A percentile compares a stretch with the other conserved stretches of the same genome.
phyloP scores from a whole-genome alignment of 2,888 invertebrate genomes.

The Eretmocerus hayati region DNA sequence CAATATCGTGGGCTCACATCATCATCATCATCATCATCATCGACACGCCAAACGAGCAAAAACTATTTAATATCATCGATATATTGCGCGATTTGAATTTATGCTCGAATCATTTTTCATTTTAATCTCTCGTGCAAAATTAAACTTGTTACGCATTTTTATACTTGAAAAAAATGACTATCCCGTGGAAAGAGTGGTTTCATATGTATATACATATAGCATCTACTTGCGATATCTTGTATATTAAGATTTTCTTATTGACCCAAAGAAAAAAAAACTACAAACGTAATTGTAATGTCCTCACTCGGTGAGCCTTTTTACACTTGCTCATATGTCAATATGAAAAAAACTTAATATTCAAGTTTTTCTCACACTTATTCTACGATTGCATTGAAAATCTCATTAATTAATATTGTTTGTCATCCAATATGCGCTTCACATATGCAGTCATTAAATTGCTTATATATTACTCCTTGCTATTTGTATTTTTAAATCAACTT shows the following conservation, averaged over 20 bases:
- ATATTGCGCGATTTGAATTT: slow-evolving; percentile 1
- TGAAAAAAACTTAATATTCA: slow-evolving; percentile 17
- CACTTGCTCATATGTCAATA: background rate
- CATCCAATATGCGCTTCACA: background rate
- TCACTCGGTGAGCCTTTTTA: background rate
- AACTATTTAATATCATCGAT: slow-evolving; percentile 3
- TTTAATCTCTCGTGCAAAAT: too few relatives aligned
- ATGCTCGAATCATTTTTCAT: slow-evolving; percentile 11
- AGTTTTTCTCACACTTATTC: background rate
- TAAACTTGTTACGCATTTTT: too few relatives aligned
- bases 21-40: too few relatives aligned
- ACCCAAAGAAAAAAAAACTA: slow-evolving; percentile 1
- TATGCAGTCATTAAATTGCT: background rate
- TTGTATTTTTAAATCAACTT: too few relatives aligned
- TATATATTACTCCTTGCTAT: too few relatives aligned
- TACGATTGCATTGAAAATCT: background rate
- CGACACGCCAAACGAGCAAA: background rate
- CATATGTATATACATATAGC: too few relatives aligned
- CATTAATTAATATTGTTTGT: slow-evolving; percentile 11
- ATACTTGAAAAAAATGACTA: too few relatives aligned
- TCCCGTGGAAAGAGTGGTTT: too few relatives aligned
- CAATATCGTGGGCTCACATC: background rate
- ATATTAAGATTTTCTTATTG: too few relatives aligned
- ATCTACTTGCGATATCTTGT: too few relatives aligned
- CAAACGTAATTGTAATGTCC: background rate